Evolutionary conservation across 2,888 invertebrate genomes (phyloP), one percentile per base, ranked within the genome.

Genomic region (Ganaspis brasiliensis): DNA sequence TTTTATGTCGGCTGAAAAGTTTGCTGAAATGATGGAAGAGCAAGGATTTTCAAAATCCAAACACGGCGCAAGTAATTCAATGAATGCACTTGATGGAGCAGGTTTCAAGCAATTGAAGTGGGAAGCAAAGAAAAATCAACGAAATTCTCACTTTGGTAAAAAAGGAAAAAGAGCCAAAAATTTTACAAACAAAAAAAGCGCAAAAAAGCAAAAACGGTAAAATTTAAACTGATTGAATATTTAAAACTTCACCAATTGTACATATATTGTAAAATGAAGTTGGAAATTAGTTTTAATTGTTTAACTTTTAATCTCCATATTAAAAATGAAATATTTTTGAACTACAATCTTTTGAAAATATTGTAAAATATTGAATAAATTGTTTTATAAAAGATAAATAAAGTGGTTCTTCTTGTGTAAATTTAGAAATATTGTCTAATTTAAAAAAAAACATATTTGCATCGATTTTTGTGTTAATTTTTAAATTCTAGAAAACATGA

Each of bases 1-100:
- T 45, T 97, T 97, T 92, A 96, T 97, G 2, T 96, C 97, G 0
- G 97, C 97, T 0, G 97, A 97, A 90, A 95, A 98, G 92, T 98
- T 98, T 92, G 95, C 98, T 0, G 95, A 96, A 59, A 93, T 98
- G 84, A 92, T 98, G 73, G 98, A 98, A 91, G 96, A 97, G 78
- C 96, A 96, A 67, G 96, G 96, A 0, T 93, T 94, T 63, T 93
- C 94, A 3, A 91, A 91, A 80, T 79, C 88, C 10, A 92, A 92
- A 81, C 93, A 93, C 70, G 95, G 95, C 21, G 95, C 96, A 19
- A 94, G 95, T 63, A 94, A 95, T 90, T 94, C 94, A 0, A 92
- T 96, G 10, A 94, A 94, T 2, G 96, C 96, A 86, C 94, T 93
- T 75, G 97, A 97, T 87, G 96, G 96, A 86, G 94, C 97, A 0